Conservation (phyloP, 1,140 invertebrate genomes). For the Cepaea nemoralis region DNA sequence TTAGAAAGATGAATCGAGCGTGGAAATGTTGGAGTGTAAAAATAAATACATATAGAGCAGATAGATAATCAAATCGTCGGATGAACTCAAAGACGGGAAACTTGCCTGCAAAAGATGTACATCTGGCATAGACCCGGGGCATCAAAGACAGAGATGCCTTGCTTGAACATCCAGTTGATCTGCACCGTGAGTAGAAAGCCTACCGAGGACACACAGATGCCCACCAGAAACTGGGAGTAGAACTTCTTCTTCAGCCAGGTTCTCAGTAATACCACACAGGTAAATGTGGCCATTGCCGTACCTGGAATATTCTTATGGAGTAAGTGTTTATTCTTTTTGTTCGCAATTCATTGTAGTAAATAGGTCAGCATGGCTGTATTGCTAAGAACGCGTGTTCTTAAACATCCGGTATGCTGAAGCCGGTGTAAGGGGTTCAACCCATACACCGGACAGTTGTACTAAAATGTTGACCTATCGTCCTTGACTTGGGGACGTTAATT, state of each 20-base stretch:
- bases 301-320: conserved; percentile 25
- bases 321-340: background rate
- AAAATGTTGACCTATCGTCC: background rate
- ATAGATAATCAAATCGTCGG: no score
- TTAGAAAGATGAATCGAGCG: no score
- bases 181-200: conserved; percentile 54
- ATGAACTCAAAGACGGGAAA: no score
- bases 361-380: no score
- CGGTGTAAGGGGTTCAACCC: no score
- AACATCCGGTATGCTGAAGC: background rate
- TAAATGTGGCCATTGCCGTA: conserved; percentile 36
- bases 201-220: conserved; percentile 47
- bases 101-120: conserved; percentile 50
- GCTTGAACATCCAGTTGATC: conserved; percentile 54
- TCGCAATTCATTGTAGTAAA: background rate
- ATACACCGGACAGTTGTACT: background rate
- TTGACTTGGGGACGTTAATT: background rate
- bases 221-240: conserved; percentile 53
- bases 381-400: background rate
- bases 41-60: no score
- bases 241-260: conserved; percentile 55
- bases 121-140: conserved; percentile 59
- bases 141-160: conserved; percentile 52
- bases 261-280: conserved; percentile 47
- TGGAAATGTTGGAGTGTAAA: no score